A percentile compares a stretch with the other conserved stretches of the same genome.
These are phyloP conservation scores for Discoglossus pictus DNA, from an alignment of 2,797 vertebrate genomes.

Conservation along the genomic window DNA sequence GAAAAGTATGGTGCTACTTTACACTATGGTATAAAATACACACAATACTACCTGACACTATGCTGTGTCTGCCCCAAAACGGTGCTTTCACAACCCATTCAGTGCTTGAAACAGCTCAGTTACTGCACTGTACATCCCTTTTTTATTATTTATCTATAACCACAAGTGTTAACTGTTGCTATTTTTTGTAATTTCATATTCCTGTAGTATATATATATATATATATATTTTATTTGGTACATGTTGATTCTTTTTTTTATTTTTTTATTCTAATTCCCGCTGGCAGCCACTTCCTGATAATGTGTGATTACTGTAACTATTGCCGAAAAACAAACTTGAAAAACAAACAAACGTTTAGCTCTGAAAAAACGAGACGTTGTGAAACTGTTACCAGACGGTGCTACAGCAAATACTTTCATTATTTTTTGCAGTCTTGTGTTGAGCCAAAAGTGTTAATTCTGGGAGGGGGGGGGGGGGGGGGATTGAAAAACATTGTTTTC, in stretches of 20 bases:
- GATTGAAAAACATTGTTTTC: constrained; percentile 44
- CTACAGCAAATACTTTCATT: constrained; percentile 34
- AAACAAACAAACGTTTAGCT: constrained; percentile 64
- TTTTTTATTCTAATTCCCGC: constrained; percentile 51
- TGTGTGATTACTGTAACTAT: constrained; percentile 73
- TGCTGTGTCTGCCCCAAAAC: constrained; percentile 36
- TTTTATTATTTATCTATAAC: constrained; percentile 74
- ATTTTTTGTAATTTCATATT: constrained; percentile 57
- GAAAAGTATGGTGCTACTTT: constrained; percentile 55
- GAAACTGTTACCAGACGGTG: constrained; percentile 55
- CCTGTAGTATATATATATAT: constrained; percentile 51
- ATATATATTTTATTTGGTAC: constrained; percentile 11
- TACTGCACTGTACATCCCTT: constrained; percentile 72
- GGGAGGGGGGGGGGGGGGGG: constrained; percentile 8
- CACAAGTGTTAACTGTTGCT: constrained; percentile 60
- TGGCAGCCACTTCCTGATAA: constrained; percentile 70
- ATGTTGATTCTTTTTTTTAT: constrained; percentile 50
- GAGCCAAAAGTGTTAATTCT: constrained; percentile 55
- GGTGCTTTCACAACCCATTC: constrained; percentile 51
- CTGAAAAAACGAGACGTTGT: constrained; percentile 53
- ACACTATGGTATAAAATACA: constrained; percentile 37
- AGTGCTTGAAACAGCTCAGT: constrained; percentile 62
- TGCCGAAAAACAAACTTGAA: constrained; percentile 81
- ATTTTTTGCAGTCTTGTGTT: constrained; percentile 52
- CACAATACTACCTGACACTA: constrained; percentile 53